These are phyloP conservation scores for Hyperoplus lanceolatus DNA, from an alignment of 2,797 vertebrate genomes.

Conservation along the genomic window DNA sequence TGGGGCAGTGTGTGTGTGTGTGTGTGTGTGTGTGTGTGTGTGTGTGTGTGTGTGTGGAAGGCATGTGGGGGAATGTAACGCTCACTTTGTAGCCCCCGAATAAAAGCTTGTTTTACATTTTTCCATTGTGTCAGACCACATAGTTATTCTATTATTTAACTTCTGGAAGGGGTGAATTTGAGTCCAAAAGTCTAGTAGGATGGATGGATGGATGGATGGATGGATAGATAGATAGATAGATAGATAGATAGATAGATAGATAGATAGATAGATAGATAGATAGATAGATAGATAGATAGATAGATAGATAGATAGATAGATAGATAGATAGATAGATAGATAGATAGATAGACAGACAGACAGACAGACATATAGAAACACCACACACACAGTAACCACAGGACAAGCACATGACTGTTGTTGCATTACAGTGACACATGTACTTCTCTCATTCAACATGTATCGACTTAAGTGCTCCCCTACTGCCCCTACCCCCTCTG, in stretches of 20 bases:
- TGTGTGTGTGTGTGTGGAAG: no score
- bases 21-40: no score
- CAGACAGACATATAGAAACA: slow-evolving; percentile 3
- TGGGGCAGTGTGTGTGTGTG: neutral
- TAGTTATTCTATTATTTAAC: neutral
- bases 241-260: neutral
- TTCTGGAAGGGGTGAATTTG: neutral
- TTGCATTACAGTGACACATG: slow-evolving; percentile 49
- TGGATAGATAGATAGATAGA: neutral
- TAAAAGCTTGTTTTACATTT: slow-evolving; percentile 49
- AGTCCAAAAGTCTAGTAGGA: neutral
- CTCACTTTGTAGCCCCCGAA: slow-evolving; percentile 38
- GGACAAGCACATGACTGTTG: slow-evolving; percentile 1
- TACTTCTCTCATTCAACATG: slow-evolving; percentile 49
- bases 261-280: neutral
- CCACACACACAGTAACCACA: slow-evolving; percentile 1
- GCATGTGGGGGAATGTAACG: slow-evolving; percentile 59
- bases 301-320: neutral
- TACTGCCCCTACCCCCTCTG: neutral
- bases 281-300: neutral
- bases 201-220: neutral
- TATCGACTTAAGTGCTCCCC: slow-evolving; percentile 48
- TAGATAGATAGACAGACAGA: neutral
- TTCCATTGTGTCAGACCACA: slow-evolving; percentile 31
- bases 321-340: neutral